Conservation (phyloP, 1,140 invertebrate species). For the Orius laevigatus region DNA sequence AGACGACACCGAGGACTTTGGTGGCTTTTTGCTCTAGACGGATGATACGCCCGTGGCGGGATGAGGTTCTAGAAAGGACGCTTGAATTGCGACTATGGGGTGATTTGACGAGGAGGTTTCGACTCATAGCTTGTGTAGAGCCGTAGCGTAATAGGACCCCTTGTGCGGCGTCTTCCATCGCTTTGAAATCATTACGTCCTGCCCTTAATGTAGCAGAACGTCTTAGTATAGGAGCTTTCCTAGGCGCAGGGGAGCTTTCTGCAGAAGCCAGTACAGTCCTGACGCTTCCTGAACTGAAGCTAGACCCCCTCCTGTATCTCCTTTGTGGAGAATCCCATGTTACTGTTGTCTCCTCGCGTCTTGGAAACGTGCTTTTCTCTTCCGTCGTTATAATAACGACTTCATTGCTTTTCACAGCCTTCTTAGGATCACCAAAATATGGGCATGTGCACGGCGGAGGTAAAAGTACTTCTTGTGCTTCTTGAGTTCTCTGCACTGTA, state of each 20-base stretch:
- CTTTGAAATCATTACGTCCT: conserved; percentile 12
- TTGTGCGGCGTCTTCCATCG: conserved; percentile 16
- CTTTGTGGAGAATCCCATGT: conserved; percentile 17
- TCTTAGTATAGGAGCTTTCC: conserved; percentile 26
- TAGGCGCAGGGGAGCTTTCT: conserved; percentile 5
- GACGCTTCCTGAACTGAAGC: conserved; percentile 12
- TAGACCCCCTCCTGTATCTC: conserved; percentile 14
- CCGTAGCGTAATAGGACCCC: conserved; percentile 14
- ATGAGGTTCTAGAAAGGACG: conserved; percentile 60
- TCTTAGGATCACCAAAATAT: conserved; percentile 46
- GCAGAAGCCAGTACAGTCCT: conserved; percentile 11
- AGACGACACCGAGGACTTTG: conserved; percentile 84
- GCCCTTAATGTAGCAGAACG: conserved; percentile 34
- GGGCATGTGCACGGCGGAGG: conserved; percentile 60
- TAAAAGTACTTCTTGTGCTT: conserved; percentile 25
- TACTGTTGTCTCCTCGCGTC: conserved; percentile 12
- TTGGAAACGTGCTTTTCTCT: conserved; percentile 10
- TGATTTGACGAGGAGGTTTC: conserved; percentile 32
- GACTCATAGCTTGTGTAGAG: conserved; percentile 22
- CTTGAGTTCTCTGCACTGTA: conserved; percentile 11
- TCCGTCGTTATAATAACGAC: conserved; percentile 19
- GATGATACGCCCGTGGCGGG: conserved; percentile 62
- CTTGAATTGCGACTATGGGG: conserved; percentile 59
- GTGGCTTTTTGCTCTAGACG: conserved; percentile 81
- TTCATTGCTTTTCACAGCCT: conserved; percentile 15